Evolutionary conservation across 2,113 vertebrate species (phyloP).

Genomic region (Dipodomys stephensi): DNA sequence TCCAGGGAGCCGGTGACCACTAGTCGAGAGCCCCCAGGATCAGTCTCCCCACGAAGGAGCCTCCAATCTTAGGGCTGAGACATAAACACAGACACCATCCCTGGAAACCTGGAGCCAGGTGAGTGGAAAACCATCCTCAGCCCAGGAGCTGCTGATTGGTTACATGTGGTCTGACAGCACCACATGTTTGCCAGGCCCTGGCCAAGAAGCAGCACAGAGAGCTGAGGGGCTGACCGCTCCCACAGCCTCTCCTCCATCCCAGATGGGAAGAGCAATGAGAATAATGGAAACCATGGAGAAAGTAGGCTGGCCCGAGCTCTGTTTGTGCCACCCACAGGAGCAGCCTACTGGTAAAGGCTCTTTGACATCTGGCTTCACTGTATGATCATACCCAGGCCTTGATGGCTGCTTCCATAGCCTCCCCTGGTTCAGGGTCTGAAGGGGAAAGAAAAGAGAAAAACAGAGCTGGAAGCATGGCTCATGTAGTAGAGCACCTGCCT

Average conservation of each 20-base stretch:
- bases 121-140: slow-evolving; percentile 25
- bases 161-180: not conserved
- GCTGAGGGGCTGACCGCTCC: too few relatives aligned
- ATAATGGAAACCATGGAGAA: not conserved
- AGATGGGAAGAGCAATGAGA: rapidly evolving
- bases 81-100: slow-evolving; percentile 24
- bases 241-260: too few relatives aligned
- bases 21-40: not conserved
- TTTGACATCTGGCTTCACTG: not conserved
- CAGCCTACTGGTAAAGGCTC: not conserved
- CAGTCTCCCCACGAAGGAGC: slow-evolving; percentile 3
- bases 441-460: not conserved
- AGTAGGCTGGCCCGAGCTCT: too few relatives aligned
- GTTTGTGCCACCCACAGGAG: rapidly evolving
- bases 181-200: slow-evolving; percentile 38
- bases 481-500: too few relatives aligned
- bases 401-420: not conserved
- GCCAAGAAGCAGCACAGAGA: not conserved
- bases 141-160: not conserved
- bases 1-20: not conserved
- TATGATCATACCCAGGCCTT: not conserved
- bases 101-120: slow-evolving; percentile 27
- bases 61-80: not conserved
- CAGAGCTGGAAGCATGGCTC: not conserved
- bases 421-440: not conserved